A percentile compares a stretch with the other conserved stretches of the same genome.
These are phyloP conservation scores for Hemithea aestivaria DNA, from an alignment of 2,888 invertebrate species.

Conservation along the genomic window DNA sequence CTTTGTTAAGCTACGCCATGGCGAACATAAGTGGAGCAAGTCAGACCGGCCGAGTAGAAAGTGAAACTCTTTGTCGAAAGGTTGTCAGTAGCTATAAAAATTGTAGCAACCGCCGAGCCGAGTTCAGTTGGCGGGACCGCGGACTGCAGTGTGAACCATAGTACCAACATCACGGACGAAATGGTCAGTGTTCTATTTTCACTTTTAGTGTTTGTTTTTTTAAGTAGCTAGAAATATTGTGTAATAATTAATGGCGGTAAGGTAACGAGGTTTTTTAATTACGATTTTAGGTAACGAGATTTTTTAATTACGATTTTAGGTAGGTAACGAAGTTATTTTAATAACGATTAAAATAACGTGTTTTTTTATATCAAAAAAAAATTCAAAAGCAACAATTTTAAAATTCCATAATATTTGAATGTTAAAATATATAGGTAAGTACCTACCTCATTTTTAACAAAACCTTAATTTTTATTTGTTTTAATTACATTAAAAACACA, in stretches of 20 bases:
- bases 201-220: slow-evolving; percentile 49
- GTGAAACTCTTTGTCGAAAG: slow-evolving; percentile 64
- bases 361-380: too few species aligned
- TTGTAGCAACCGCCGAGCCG: slow-evolving; percentile 52
- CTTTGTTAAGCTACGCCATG: slow-evolving; percentile 18
- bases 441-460: too few species aligned
- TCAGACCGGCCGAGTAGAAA: slow-evolving; percentile 66
- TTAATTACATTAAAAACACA: too few species aligned
- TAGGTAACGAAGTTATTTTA: too few species aligned
- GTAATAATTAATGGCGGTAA: slow-evolving; percentile 13
- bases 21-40: slow-evolving; percentile 61
- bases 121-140: slow-evolving; percentile 63
- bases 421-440: too few species aligned
- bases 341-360: too few species aligned
- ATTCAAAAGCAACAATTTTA: too few species aligned
- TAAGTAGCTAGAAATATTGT: slow-evolving; percentile 32
- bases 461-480: too few species aligned
- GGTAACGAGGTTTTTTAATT: too few species aligned
- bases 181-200: slow-evolving; percentile 64
- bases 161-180: slow-evolving; percentile 42
- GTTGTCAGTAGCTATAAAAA: slow-evolving; percentile 71
- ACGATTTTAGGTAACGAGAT: too few species aligned
- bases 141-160: slow-evolving; percentile 35
- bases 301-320: too few species aligned
- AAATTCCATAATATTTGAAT: too few species aligned